Base-by-base conservation (phyloP, 2,113 vertebrate genomes). In the Pelecanus crispus region DNA sequence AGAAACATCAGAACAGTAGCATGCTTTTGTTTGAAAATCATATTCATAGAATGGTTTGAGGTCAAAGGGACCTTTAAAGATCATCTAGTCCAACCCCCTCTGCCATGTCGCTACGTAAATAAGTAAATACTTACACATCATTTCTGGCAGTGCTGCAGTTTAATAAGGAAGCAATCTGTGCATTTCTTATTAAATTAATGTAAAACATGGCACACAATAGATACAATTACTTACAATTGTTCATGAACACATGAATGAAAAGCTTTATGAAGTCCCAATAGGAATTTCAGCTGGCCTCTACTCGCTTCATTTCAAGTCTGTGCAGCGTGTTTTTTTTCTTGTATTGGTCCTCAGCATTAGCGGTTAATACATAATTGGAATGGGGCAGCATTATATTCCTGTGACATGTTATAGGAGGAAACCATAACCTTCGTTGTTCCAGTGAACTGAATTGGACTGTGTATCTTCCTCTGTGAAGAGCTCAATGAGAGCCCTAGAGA, bases 361-460 rank as follows among this genome's bases (percentile, higher is more conserved):
- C 1, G 0, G 53, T 90, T 75, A 34, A 28, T 71, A 49, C 29
- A 26, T 86, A 67, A 63, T 67, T 86, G 67, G 56, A 84, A 78
- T 72, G 47, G 45, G 65, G 20, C 59, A 53, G 81, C 52, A 13
- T 93, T 90, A 49, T 83, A 18, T 81, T 73, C 47, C 40, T 79
- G 73, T 82, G 75, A 56, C 68, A 78, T 11, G 2, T 88, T 67
- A 40, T 22, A 53, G 72, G 44, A 63, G 55, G 78, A 90, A 90
- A 94, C 75, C 90, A 84, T 91, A 94, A 68, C 81, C 42, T 84
- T 71, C 56, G 83, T 91, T 96, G 72, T 97, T 95, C 52, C 65
- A 14, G 10, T 84, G 70, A 88, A 49, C 50, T 87, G 91, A 92
- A 47, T 74, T 93, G 68, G 84, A 77, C 83, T 94, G 67, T 83